phyloP scores from a whole-genome alignment of 1,140 invertebrate species.

The Papilio polyxenes region DNA sequence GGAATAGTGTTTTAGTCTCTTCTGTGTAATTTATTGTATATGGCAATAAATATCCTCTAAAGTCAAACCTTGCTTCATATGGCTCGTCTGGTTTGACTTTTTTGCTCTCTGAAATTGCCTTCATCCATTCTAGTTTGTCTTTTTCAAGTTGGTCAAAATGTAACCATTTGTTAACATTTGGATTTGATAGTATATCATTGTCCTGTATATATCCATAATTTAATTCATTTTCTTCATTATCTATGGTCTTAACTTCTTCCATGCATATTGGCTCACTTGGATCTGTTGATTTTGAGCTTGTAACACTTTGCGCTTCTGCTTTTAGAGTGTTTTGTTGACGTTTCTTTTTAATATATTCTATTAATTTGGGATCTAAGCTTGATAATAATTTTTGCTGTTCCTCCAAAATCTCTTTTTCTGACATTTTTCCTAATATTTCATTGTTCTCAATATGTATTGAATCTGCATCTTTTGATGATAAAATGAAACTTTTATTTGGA shows the following conservation, averaged over 20 bases:
- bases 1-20: slow-evolving; percentile 86
- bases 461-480: slow-evolving; percentile 80
- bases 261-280: slow-evolving; percentile 54
- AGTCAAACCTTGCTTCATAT: slow-evolving; percentile 88
- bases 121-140: slow-evolving; percentile 93
- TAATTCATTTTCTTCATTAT: slow-evolving; percentile 54
- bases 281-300: slow-evolving; percentile 39
- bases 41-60: slow-evolving; percentile 85
- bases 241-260: slow-evolving; percentile 40
- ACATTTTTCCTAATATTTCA: slow-evolving; percentile 85
- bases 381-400: slow-evolving; percentile 86
- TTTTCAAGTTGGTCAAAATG: slow-evolving; percentile 91
- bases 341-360: slow-evolving; percentile 85
- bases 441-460: slow-evolving; percentile 89
- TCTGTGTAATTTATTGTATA: slow-evolving; percentile 83
- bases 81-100: slow-evolving; percentile 78
- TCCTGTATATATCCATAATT: slow-evolving; percentile 73
- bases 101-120: slow-evolving; percentile 82
- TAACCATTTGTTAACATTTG: slow-evolving; percentile 86
- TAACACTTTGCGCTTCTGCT: slow-evolving; percentile 22
- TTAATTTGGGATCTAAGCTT: slow-evolving; percentile 84
- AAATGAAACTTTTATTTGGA: slow-evolving; percentile 78
- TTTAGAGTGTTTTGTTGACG: slow-evolving; percentile 59
- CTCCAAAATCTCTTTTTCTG: slow-evolving; percentile 86
- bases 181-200: slow-evolving; percentile 83